phyloP scores from a whole-genome alignment of 1,140 invertebrate species.

The Hylaeus volcanicus region DNA sequence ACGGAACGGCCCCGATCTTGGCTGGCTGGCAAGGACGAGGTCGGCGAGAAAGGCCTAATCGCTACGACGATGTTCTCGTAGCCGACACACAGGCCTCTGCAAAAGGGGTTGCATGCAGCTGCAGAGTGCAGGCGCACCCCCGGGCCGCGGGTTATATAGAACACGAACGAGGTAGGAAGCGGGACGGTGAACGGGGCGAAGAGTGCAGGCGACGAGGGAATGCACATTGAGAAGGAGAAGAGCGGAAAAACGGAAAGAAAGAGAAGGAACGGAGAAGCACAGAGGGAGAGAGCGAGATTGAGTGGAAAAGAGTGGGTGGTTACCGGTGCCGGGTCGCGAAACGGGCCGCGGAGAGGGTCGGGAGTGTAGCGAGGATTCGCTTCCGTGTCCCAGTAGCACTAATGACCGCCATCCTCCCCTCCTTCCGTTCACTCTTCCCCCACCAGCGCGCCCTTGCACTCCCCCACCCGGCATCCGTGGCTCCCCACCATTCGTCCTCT shows the following conservation, averaged over 20 bases:
- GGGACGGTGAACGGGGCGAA: background rate
- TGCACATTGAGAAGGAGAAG: background rate
- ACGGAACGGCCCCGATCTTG: slow-evolving; percentile 58
- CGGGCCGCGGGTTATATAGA: slow-evolving; percentile 44
- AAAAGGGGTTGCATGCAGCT: slow-evolving; percentile 34
- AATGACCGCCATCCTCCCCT: slow-evolving; percentile 66
- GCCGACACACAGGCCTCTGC: slow-evolving; percentile 21
- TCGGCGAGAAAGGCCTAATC: slow-evolving; percentile 61
- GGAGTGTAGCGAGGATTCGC: slow-evolving; percentile 50
- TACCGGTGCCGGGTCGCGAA: slow-evolving; percentile 44
- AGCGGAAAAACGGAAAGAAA: background rate
- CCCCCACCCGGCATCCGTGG: background rate
- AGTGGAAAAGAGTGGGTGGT: slow-evolving; percentile 53
- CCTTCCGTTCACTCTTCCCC: slow-evolving; percentile 18
- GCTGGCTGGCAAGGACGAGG: slow-evolving; percentile 59
- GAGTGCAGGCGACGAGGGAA: background rate
- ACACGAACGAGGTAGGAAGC: slow-evolving; percentile 23
- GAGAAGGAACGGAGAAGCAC: background rate
- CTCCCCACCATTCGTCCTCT: slow-evolving; percentile 23
- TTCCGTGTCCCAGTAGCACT: slow-evolving; percentile 74
- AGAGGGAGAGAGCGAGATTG: slow-evolving; percentile 19
- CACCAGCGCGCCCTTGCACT: slow-evolving; percentile 51
- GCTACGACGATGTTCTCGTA: slow-evolving; percentile 33
- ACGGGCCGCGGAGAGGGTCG: slow-evolving; percentile 21
- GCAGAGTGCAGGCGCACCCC: slow-evolving; percentile 52